Conservation (phyloP, 2,888 invertebrate species). For the Hydriomena furcata region DNA sequence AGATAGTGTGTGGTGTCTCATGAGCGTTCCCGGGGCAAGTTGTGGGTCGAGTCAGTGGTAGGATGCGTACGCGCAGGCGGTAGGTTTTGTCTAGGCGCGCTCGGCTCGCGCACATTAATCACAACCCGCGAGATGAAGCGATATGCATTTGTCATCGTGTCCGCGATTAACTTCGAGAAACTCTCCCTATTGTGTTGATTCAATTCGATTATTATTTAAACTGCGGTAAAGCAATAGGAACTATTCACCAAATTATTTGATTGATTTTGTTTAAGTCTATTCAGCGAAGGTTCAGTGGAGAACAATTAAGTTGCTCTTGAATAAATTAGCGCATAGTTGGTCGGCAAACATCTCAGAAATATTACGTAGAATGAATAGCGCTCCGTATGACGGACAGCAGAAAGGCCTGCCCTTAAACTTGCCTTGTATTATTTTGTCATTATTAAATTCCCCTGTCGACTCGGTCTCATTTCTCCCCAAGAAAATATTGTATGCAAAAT, state of each 20-base stretch:
- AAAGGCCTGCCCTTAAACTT: slow-evolving; percentile 80
- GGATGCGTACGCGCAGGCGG: slow-evolving; percentile 68
- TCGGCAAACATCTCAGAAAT: slow-evolving; percentile 77
- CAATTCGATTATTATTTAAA: slow-evolving; percentile 74
- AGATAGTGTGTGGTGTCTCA: slow-evolving; percentile 67
- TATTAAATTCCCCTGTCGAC: slow-evolving; percentile 82
- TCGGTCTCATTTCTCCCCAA: slow-evolving; percentile 75
- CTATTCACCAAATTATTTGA: slow-evolving; percentile 38
- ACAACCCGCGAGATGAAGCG: slow-evolving; percentile 74
- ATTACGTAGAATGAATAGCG: slow-evolving; percentile 79
- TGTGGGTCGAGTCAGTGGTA: slow-evolving; percentile 66
- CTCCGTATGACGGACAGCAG: slow-evolving; percentile 81
- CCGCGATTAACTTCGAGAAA: slow-evolving; percentile 75
- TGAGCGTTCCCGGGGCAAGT: slow-evolving; percentile 62
- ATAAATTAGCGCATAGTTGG: slow-evolving; percentile 79
- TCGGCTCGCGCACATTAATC: slow-evolving; percentile 77
- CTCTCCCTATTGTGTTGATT: slow-evolving; percentile 73
- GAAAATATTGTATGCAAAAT: slow-evolving; percentile 84
- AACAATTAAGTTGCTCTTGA: slow-evolving; percentile 42
- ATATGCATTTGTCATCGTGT: slow-evolving; percentile 81
- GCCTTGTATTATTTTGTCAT: slow-evolving; percentile 84
- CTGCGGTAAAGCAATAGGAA: slow-evolving; percentile 50
- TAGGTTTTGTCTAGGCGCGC: slow-evolving; percentile 74
- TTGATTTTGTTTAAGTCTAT: slow-evolving; percentile 27
- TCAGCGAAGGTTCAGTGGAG: slow-evolving; percentile 20